Percentiles rank a stretch among this genome's conserved stretches.
Conservation (phyloP, 2,797 vertebrate species). For the Tenualosa thibaudeaui region DNA sequence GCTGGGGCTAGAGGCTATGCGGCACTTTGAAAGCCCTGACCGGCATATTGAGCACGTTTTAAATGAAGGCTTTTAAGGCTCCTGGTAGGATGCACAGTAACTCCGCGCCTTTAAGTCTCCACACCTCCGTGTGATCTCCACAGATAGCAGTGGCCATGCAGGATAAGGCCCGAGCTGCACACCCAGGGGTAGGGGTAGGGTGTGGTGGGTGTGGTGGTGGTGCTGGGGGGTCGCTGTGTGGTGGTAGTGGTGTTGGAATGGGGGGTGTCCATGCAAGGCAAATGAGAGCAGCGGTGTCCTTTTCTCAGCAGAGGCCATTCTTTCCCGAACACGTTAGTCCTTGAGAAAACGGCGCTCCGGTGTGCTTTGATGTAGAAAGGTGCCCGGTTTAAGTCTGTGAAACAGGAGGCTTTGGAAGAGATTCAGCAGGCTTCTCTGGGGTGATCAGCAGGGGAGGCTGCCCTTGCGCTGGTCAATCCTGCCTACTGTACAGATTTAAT, state of each 20-base stretch:
- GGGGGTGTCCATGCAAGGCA: constrained; percentile 54
- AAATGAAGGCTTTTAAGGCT: constrained; percentile 77
- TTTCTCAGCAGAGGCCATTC: constrained; percentile 78
- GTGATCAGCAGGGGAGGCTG: constrained; percentile 59
- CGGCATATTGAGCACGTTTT: constrained; percentile 79
- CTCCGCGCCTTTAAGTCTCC: constrained; percentile 75
- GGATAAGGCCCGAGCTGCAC: constrained; percentile 57
- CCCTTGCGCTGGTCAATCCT: constrained; percentile 59
- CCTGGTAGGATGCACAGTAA: constrained; percentile 75
- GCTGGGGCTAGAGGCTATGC: constrained; percentile 73
- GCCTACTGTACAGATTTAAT: constrained; percentile 66
- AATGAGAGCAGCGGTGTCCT: constrained; percentile 76
- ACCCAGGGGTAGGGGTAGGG: constrained; percentile 38
- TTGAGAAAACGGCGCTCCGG: constrained; percentile 64
- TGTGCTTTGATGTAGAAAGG: constrained; percentile 78
- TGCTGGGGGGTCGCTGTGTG: constrained; percentile 13
- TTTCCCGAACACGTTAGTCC: constrained; percentile 74
- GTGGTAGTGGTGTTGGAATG: constrained; percentile 47
- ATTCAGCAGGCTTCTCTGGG: constrained; percentile 66
- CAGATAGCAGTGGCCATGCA: constrained; percentile 71
- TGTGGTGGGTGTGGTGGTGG: constrained; percentile 22
- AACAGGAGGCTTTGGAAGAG: constrained; percentile 67
- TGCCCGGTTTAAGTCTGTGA: constrained; percentile 63
- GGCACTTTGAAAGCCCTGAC: constrained; percentile 80
- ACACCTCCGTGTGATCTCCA: constrained; percentile 74